phyloP scores from a whole-genome alignment of 2,888 invertebrate genomes.

The Cactoblastis cactorum region DNA sequence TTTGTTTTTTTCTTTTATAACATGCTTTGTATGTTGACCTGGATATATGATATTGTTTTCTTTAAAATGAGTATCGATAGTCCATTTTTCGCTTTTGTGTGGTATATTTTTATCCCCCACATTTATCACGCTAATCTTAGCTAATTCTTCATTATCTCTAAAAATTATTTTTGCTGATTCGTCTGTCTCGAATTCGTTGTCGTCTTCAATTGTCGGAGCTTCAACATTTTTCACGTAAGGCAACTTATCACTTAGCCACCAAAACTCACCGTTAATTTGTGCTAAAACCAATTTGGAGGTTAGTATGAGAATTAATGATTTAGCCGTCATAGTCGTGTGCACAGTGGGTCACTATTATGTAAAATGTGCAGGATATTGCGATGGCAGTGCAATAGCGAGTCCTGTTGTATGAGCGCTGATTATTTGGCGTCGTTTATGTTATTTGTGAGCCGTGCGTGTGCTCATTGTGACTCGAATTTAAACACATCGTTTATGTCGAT shows the following conservation, averaged over 20 bases:
- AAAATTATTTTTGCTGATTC: constrained; percentile 58
- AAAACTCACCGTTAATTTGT: constrained; percentile 64
- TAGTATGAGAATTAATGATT: constrained; percentile 33
- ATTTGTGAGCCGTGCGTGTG: constrained; percentile 38
- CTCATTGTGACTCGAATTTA: constrained; percentile 36
- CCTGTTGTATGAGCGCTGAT: constrained; percentile 49
- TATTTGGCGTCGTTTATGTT: constrained; percentile 55
- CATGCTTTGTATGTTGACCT: constrained; percentile 19
- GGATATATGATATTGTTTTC: constrained; percentile 37
- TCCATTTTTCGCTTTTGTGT: constrained; percentile 13
- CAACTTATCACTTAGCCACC: constrained; percentile 62
- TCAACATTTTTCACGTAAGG: constrained; percentile 36
- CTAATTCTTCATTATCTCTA: constrained; percentile 34
- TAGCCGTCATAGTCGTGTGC: constrained; percentile 37
- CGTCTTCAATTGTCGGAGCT: constrained; percentile 46
- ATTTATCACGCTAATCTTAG: constrained; percentile 4
- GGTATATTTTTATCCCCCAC: neutral
- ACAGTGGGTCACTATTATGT: constrained; percentile 32
- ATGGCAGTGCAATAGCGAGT: constrained; percentile 37
- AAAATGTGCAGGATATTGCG: constrained; percentile 56
- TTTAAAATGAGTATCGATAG: constrained; percentile 24
- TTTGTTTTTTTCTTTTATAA: constrained; percentile 4
- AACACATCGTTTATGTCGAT: constrained; percentile 32
- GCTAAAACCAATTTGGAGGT: constrained; percentile 35
- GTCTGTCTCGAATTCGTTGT: constrained; percentile 55